Evolutionary conservation across 92 coral and sea anemone species (phyloP).

Genomic region (Phenganax marumi): DNA sequence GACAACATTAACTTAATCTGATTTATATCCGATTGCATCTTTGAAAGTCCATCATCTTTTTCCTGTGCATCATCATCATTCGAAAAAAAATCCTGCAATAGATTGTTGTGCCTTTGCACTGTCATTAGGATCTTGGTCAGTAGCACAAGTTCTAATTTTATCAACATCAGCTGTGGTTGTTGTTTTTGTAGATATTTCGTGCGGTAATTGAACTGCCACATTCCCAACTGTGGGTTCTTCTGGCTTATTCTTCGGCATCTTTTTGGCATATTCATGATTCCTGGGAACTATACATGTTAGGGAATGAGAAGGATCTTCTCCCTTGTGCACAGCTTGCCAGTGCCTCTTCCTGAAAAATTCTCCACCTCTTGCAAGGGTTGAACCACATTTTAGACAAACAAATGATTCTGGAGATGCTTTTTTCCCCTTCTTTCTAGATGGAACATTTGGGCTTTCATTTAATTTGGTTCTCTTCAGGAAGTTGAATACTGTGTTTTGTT

Average conservation of each 20-base stretch:
- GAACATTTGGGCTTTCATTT: not conserved
- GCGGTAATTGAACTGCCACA: no score
- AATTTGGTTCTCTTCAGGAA: slow-evolving; percentile 2
- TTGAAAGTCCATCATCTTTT: not conserved
- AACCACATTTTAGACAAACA: slow-evolving; percentile 18
- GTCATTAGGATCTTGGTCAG: no score
- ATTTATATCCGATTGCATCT: slow-evolving; percentile 6
- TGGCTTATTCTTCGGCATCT: not conserved
- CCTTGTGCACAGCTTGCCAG: not conserved
- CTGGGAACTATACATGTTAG: not conserved
- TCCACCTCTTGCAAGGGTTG: slow-evolving; percentile 14
- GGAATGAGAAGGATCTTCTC: not conserved
- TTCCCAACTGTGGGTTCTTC: no score
- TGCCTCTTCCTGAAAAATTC: not conserved
- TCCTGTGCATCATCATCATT: not conserved
- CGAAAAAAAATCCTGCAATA: not conserved
- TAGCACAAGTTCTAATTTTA: no score
- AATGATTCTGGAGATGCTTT: not conserved
- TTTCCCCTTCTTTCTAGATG: not conserved
- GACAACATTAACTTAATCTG: slow-evolving; percentile 7
- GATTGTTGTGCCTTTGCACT: not conserved
- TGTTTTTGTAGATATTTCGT: no score
- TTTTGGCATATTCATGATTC: slow-evolving; percentile 7
- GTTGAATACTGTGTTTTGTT: not conserved
- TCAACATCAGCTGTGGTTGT: no score